Percentiles rank a stretch among this genome's conserved stretches.
Conservation (phyloP, 2,888 invertebrate genomes). For the Apodemia mormo region DNA sequence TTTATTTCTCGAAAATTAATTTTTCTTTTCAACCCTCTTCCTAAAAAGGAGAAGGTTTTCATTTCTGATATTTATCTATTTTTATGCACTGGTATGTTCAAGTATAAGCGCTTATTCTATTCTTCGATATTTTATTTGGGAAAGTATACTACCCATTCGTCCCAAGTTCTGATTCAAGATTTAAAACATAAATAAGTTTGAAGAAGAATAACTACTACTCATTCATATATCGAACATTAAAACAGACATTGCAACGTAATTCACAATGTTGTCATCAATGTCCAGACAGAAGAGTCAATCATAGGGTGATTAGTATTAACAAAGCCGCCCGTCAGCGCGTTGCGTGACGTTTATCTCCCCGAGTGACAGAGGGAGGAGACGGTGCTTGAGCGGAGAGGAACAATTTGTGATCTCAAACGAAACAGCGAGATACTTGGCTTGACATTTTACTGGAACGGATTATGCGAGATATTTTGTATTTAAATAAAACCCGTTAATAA, state of each 20-base stretch:
- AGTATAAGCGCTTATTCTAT: no score
- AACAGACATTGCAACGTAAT: neutral
- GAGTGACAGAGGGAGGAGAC: slow-evolving; percentile 14
- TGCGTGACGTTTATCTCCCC: slow-evolving; percentile 5
- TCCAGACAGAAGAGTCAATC: slow-evolving; percentile 13
- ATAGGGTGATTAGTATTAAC: slow-evolving; percentile 16
- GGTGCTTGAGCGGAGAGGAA: slow-evolving; percentile 7
- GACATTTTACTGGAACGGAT: neutral
- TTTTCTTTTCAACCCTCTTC: no score
- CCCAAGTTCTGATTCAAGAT: no score
- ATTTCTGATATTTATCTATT: no score
- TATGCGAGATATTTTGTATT: neutral
- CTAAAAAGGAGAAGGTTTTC: no score
- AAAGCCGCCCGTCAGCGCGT: slow-evolving; percentile 11
- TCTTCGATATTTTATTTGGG: no score
- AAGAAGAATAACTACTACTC: no score
- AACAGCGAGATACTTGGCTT: neutral
- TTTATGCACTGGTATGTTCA: no score
- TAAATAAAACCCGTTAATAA: neutral
- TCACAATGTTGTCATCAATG: neutral
- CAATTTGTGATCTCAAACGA: slow-evolving; percentile 7
- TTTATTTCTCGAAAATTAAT: no score
- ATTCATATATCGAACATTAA: no score
- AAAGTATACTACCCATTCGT: no score
- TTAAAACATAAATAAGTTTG: no score